Percentiles rank a stretch among this genome's conserved stretches.
Conservation (phyloP, 2,888 invertebrate genomes). For the Monochamus alternatus region DNA sequence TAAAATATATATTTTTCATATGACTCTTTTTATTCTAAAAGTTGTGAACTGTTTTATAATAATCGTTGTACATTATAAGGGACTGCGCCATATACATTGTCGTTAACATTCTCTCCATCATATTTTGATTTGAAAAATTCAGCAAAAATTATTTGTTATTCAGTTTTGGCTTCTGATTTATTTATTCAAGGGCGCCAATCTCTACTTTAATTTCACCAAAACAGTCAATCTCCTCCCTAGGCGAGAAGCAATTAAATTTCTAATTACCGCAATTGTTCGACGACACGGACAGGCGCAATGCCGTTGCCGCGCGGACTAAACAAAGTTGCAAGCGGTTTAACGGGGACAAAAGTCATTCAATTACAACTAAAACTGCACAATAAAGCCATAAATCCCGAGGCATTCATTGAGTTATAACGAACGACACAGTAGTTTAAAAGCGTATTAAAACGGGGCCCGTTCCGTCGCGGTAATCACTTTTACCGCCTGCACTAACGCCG, state of each 20-base stretch:
- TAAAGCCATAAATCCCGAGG: slow-evolving; percentile 53
- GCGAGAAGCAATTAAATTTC: slow-evolving; percentile 19
- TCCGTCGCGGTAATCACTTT: slow-evolving; percentile 54
- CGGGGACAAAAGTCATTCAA: slow-evolving; percentile 46
- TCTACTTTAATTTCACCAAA: not conserved
- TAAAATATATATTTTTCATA: no score
- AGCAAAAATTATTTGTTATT: no score
- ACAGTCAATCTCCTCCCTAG: not conserved
- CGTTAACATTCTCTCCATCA: no score
- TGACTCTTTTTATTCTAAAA: no score
- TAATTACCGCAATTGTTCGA: slow-evolving; percentile 28
- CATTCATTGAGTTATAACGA: slow-evolving; percentile 48
- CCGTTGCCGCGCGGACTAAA: slow-evolving; percentile 6
- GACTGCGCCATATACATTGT: no score
- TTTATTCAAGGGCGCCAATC: not conserved
- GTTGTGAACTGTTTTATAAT: no score
- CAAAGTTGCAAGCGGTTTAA: slow-evolving; percentile 36
- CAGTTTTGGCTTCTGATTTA: no score
- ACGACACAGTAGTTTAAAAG: slow-evolving; percentile 53
- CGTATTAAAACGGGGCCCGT: slow-evolving; percentile 53
- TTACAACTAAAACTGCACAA: slow-evolving; percentile 52
- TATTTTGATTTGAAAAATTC: no score
- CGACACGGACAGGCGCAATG: not conserved
- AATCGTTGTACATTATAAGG: no score
- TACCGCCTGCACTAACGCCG: slow-evolving; percentile 50